Evolutionary conservation across 2,113 vertebrate genomes (phyloP).

Genomic region (Willisornis vidua): DNA sequence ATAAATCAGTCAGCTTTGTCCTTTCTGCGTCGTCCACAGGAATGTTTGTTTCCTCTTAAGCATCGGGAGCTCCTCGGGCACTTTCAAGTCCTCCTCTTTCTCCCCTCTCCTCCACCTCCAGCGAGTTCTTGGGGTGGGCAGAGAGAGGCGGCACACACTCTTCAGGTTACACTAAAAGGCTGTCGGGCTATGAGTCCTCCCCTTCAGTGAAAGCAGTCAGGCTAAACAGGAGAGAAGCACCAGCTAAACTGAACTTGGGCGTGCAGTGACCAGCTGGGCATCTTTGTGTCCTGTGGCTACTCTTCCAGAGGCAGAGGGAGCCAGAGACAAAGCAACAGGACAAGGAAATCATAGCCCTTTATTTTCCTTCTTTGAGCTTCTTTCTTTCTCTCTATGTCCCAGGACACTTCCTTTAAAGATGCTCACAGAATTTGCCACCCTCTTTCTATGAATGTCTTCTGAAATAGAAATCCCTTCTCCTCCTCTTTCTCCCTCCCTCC

Average conservation of each 20-base stretch:
- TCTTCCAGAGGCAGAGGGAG: constrained; percentile 60
- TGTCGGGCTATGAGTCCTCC: constrained; percentile 27
- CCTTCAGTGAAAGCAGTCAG: constrained; percentile 16
- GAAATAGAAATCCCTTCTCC: not conserved
- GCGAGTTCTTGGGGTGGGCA: constrained; percentile 27
- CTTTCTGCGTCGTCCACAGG: constrained; percentile 55
- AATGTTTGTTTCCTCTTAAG: constrained; percentile 54
- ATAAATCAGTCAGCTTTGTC: constrained; percentile 33
- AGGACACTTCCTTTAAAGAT: constrained; percentile 43
- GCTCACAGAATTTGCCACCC: constrained; percentile 25
- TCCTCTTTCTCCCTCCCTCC: not conserved
- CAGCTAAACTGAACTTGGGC: constrained; percentile 72
- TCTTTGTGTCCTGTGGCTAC: constrained; percentile 56
- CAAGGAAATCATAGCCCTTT: constrained; percentile 65
- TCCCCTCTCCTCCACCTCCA: constrained; percentile 59
- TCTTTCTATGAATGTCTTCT: not conserved
- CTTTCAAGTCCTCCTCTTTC: constrained; percentile 59
- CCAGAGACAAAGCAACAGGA: constrained; percentile 62
- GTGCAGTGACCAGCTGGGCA: constrained; percentile 56
- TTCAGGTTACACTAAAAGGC: constrained; percentile 28
- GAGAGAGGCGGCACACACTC: constrained; percentile 37
- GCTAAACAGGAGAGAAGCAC: constrained; percentile 46
- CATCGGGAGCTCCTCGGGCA: constrained; percentile 55
- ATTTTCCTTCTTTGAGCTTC: constrained; percentile 29
- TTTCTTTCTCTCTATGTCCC: not conserved